Base-by-base conservation (phyloP, 2,888 invertebrate species). In the Junonia oenone region DNA sequence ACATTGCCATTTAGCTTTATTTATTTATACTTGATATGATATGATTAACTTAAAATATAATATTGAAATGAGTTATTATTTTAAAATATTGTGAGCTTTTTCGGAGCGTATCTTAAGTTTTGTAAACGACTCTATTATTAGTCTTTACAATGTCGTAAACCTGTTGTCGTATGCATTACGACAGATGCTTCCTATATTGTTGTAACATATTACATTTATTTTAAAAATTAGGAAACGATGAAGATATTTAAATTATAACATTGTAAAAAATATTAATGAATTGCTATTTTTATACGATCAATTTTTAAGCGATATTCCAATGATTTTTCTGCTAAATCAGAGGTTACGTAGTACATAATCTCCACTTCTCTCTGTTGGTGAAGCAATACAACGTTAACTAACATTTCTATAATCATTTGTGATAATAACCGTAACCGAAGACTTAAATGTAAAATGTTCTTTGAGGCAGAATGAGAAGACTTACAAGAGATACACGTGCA, bases 181-280 rank as follows among this genome's bases (percentile, higher is more conserved):
- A 59, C 57, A 67, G 64, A 66, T 65, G 66, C 74, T 80, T 83
- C 83, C 82, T 58, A 69, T 75, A 76, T 11, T 11, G 38, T 40
- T 19, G 38, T 15, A 40, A 4, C 4, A n/a, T 19, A 19, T 40
- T 4, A 40, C 17, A 15, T 6, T 8, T 15, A 6, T 38, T 5
- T 19, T 11, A 1, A 19, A 40, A 40, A 40, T 40, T 11, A 11
- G n/a, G 11, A n/a, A 19, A 40, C 4, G 4, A 19, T 17, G n/a
- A 19, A 38, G 3, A 19, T n/a, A n/a, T n/a, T n/a, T n/a, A n/a
- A n/a, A n/a, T n/a, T n/a, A n/a, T n/a, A n/a, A n/a, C n/a, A n/a
- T n/a, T n/a, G n/a, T n/a, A n/a, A n/a, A n/a, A n/a, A n/a, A n/a
- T n/a, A n/a, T n/a, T n/a, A n/a, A n/a, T n/a, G n/a, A n/a, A n/a